Conservation (phyloP, 2,797 vertebrate species). For the Nannoperca obscura region DNA sequence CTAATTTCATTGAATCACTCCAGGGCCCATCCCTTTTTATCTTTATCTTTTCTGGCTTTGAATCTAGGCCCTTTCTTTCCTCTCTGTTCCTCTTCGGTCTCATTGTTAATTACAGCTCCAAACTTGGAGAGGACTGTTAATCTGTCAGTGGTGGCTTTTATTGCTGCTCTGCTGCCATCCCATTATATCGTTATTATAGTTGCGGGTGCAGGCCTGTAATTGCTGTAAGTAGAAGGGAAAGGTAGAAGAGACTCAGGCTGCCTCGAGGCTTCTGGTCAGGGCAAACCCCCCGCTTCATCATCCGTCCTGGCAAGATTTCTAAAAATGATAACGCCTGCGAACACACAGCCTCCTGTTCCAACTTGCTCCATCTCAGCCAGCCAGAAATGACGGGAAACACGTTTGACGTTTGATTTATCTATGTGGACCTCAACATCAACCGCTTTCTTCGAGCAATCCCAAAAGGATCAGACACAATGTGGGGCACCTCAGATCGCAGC, state of each 20-base stretch:
- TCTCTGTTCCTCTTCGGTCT: constrained; percentile 68
- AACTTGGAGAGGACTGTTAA: constrained; percentile 83
- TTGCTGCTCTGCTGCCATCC: constrained; percentile 86
- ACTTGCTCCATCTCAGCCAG: constrained; percentile 50
- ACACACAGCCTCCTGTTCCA: constrained; percentile 73
- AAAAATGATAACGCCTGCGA: constrained; percentile 72
- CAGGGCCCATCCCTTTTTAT: constrained; percentile 56
- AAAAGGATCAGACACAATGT: constrained; percentile 15
- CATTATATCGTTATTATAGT: constrained; percentile 89
- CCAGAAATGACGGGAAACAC: constrained; percentile 17
- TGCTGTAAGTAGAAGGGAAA: constrained; percentile 86
- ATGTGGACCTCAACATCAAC: constrained; percentile 25
- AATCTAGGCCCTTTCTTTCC: constrained; percentile 57
- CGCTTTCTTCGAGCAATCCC: constrained; percentile 35
- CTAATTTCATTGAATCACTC: constrained; percentile 60
- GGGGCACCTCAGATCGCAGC: constrained; percentile 40
- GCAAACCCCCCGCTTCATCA: constrained; percentile 41
- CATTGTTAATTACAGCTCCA: constrained; percentile 87
- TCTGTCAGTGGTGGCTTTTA: constrained; percentile 88
- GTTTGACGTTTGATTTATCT: constrained; percentile 39
- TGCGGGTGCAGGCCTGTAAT: constrained; percentile 86
- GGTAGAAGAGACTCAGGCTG: constrained; percentile 77
- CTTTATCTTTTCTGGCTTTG: constrained; percentile 56
- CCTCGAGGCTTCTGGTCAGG: constrained; percentile 74
- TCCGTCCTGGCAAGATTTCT: constrained; percentile 70